Evolutionary conservation across 2,888 invertebrate genomes (phyloP).

Genomic region (Baccha elongata): DNA sequence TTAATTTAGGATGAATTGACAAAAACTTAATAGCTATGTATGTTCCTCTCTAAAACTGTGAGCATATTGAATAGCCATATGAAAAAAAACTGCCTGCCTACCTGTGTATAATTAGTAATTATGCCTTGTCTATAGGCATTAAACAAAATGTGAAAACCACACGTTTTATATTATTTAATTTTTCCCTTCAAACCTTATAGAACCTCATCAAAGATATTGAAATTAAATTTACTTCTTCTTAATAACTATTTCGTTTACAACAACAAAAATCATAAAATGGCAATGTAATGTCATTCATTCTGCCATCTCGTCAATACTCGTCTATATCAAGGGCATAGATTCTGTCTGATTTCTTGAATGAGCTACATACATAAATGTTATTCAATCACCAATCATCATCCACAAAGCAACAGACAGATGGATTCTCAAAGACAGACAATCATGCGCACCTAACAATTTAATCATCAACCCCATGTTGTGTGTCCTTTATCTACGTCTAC

Average conservation of each 20-base stretch:
- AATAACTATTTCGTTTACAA: not conserved
- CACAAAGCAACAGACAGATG: slow-evolving; percentile 39
- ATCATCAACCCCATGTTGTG: slow-evolving; percentile 50
- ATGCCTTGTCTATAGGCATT: not conserved
- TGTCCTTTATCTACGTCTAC: not conserved
- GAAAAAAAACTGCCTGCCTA: too few species aligned
- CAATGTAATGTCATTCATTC: slow-evolving; percentile 29
- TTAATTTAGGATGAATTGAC: too few species aligned
- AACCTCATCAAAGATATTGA: slow-evolving; percentile 14
- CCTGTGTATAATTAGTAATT: too few species aligned
- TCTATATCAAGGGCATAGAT: slow-evolving; percentile 22
- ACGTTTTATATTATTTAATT: slow-evolving; percentile 24
- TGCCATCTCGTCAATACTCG: slow-evolving; percentile 15
- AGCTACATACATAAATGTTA: slow-evolving; percentile 29
- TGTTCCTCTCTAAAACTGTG: too few species aligned
- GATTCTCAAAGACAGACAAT: slow-evolving; percentile 49
- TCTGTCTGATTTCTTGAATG: slow-evolving; percentile 31
- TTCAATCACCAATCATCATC: slow-evolving; percentile 45
- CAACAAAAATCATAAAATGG: slow-evolving; percentile 18
- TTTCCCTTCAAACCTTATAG: not conserved
- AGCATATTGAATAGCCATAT: too few species aligned
- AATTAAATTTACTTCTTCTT: not conserved
- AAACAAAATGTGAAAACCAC: slow-evolving; percentile 25
- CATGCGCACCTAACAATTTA: slow-evolving; percentile 63
- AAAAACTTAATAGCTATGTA: too few species aligned